Evolutionary conservation across 2,888 invertebrate species (phyloP).

Genomic region (Athalia cordata): DNA sequence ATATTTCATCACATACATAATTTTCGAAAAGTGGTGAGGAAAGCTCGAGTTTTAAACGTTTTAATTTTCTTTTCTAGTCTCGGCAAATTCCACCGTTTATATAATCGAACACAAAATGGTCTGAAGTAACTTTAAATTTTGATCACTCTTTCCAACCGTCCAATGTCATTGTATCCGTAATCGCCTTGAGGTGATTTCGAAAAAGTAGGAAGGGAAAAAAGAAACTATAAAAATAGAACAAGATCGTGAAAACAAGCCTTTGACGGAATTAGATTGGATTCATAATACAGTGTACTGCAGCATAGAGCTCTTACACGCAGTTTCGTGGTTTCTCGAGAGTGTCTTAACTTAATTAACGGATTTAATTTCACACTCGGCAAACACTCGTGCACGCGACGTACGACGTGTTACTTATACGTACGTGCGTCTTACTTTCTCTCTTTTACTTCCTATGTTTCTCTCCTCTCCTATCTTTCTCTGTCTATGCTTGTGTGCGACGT

Average conservation of each 20-base stretch:
- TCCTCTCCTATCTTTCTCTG: neutral
- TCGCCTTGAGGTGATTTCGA: neutral
- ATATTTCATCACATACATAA: no score
- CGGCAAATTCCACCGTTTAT: no score
- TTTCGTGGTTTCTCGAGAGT: slow-evolving; percentile 47
- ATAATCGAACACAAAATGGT: no score
- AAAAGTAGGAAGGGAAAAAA: neutral
- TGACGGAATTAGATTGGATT: slow-evolving; percentile 15
- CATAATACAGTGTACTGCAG: neutral
- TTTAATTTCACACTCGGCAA: slow-evolving; percentile 60
- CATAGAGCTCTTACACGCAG: slow-evolving; percentile 13
- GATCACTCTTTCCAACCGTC: no score
- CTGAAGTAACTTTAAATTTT: no score
- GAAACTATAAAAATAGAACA: slow-evolving; percentile 1
- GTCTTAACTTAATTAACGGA: slow-evolving; percentile 61
- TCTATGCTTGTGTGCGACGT: no score
- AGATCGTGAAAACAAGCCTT: slow-evolving; percentile 9
- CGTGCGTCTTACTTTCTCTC: slow-evolving; percentile 38
- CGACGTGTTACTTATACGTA: slow-evolving; percentile 31
- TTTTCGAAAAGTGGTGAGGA: neutral
- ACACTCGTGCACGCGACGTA: slow-evolving; percentile 47
- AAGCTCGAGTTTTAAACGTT: neutral
- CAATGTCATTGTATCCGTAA: no score
- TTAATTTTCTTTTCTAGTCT: no score
- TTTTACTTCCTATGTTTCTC: neutral